phyloP scores from a whole-genome alignment of 2,797 vertebrate genomes.

The Cyclura pinguis region DNA sequence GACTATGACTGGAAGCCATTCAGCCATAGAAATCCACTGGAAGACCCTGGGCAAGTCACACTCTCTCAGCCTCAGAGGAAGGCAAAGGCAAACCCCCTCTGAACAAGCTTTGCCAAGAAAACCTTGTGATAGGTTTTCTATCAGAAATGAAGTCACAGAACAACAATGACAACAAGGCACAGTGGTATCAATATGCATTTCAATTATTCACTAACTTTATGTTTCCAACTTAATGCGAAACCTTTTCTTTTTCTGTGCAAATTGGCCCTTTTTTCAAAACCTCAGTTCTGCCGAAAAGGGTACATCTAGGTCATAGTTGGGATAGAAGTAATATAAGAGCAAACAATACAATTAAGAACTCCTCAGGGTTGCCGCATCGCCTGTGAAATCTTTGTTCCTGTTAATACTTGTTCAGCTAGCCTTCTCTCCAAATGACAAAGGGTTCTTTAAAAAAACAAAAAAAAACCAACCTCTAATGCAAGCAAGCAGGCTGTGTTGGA shows the following conservation, averaged over 20 bases:
- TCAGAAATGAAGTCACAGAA: no score
- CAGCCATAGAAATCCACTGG: no score
- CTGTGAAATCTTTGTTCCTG: constrained; percentile 79
- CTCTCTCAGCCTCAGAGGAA: no score
- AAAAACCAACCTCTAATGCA: constrained; percentile 73
- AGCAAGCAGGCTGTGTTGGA: constrained; percentile 72
- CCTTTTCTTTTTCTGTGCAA: not conserved
- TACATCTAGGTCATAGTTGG: constrained; percentile 51
- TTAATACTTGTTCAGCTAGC: constrained; percentile 80
- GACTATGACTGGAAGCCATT: no score
- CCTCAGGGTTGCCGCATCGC: constrained; percentile 65
- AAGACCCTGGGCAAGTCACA: no score
- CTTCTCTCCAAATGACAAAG: constrained; percentile 80
- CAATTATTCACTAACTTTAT: not conserved
- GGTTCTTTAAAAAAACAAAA: constrained; percentile 51
- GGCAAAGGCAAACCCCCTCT: no score
- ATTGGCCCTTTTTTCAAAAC: constrained; percentile 19
- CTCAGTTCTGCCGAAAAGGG: constrained; percentile 51
- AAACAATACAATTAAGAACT: constrained; percentile 48
- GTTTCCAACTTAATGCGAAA: not conserved
- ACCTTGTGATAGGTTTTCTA: no score
- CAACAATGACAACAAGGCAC: not conserved
- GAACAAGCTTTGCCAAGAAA: no score
- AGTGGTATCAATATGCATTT: not conserved
- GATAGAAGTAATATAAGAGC: constrained; percentile 64